phyloP scores from a whole-genome alignment of 2,888 invertebrate genomes.

The Uloborus plumipes region DNA sequence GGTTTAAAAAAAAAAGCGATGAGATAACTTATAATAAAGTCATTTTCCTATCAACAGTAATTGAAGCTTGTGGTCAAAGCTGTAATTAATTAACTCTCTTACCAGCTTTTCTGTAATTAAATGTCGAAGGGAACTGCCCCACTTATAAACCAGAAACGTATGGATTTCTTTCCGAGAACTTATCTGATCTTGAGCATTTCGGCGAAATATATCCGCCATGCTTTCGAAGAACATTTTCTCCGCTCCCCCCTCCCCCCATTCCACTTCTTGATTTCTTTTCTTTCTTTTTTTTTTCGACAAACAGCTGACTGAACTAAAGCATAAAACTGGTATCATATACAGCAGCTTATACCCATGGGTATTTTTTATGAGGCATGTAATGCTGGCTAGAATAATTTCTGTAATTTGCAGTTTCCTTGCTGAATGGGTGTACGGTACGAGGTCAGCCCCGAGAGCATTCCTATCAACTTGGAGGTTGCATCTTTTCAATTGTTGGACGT shows the following conservation, averaged over 20 bases:
- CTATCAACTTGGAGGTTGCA: slow-evolving; percentile 42
- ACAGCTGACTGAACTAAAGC: slow-evolving; percentile 1
- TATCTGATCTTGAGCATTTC: slow-evolving; percentile 39
- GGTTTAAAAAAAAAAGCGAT: too few relatives aligned
- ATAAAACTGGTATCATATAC: slow-evolving; percentile 6
- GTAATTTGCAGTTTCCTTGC: slow-evolving; percentile 31
- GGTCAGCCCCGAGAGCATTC: slow-evolving; percentile 32
- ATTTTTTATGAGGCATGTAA: slow-evolving; percentile 36
- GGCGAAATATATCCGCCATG: slow-evolving; percentile 29
- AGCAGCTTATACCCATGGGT: slow-evolving; percentile 26
- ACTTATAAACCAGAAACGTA: neutral
- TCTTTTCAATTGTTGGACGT: slow-evolving; percentile 46
- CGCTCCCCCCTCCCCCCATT: slow-evolving; percentile 14
- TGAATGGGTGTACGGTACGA: slow-evolving; percentile 30
- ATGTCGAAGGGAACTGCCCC: slow-evolving; percentile 1
- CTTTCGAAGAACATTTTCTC: neutral
- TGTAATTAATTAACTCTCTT: neutral
- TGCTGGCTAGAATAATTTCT: slow-evolving; percentile 49
- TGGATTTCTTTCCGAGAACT: slow-evolving; percentile 25
- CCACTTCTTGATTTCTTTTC: slow-evolving; percentile 1
- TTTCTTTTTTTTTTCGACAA: slow-evolving; percentile 8
- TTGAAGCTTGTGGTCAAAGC: slow-evolving; percentile 13
- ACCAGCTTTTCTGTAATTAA: slow-evolving; percentile 2
- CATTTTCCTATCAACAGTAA: neutral
- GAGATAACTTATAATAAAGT: too few relatives aligned